Conservation (phyloP, 1,140 invertebrate species). For the Drosophila tsacasi region DNA sequence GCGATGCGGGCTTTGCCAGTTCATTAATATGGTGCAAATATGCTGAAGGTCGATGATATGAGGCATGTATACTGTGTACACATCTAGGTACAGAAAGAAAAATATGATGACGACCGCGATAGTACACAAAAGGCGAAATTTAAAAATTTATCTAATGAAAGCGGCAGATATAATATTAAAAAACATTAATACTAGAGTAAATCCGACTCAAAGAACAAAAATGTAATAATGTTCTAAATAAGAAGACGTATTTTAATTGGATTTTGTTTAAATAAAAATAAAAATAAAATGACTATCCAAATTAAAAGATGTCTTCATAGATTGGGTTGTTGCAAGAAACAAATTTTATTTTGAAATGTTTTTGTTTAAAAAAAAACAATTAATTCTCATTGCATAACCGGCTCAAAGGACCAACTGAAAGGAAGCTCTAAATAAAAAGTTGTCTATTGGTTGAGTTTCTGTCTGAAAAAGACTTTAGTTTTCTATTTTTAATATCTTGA, state of each 20-base stretch:
- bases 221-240: not conserved
- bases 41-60: conserved; percentile 48
- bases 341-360: not conserved
- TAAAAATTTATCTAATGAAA: no score
- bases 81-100: not conserved
- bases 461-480: not conserved
- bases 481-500: no score
- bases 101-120: no score
- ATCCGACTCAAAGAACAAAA: not conserved
- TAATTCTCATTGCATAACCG: no score
- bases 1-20: conserved; percentile 44
- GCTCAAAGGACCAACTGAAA: not conserved
- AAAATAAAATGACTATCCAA: not conserved
- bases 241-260: no score
- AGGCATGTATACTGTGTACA: conserved; percentile 1
- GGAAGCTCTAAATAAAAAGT: not conserved
- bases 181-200: no score
- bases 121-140: no score
- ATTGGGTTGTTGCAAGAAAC: not conserved
- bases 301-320: not conserved
- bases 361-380: not conserved
- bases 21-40: conserved; percentile 53
- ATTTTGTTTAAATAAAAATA: no score
- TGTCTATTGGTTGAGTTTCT: not conserved
- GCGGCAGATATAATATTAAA: no score